phyloP scores from a whole-genome alignment of 2,113 vertebrate genomes.

The Xiphophorus couchianus region DNA sequence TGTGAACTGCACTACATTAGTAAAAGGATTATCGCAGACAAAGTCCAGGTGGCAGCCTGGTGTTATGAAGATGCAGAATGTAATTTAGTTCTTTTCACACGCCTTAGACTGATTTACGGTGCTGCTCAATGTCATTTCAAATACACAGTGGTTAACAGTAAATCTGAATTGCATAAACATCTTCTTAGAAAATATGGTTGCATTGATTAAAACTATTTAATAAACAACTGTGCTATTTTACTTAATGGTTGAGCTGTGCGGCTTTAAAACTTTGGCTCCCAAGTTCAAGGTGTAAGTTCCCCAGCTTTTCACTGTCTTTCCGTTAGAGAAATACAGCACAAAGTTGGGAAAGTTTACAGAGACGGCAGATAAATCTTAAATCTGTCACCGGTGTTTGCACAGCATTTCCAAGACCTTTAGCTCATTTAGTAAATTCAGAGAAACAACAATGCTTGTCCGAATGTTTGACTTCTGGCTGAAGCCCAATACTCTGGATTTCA shows the following conservation, averaged over 20 bases:
- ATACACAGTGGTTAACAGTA: neutral
- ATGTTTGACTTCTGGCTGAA: neutral
- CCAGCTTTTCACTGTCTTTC: neutral
- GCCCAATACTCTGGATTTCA: neutral
- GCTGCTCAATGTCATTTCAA: neutral
- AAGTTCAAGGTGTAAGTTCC: neutral
- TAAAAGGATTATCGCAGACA: neutral
- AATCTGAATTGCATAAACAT: neutral
- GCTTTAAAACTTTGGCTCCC: neutral
- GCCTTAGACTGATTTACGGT: neutral
- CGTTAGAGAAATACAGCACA: neutral
- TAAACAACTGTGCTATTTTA: constrained; percentile 4
- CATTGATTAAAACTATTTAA: constrained; percentile 1
- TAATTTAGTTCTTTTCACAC: neutral
- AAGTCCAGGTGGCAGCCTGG: neutral
- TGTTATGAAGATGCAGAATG: constrained; percentile 1
- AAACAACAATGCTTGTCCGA: neutral
- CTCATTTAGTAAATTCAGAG: neutral
- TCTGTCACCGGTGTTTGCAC: neutral
- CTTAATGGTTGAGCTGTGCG: neutral
- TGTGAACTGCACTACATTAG: neutral
- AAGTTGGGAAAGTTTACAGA: neutral
- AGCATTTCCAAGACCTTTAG: neutral
- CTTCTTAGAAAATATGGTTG: neutral
- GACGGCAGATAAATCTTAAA: neutral